These are phyloP conservation scores for Pachyramphus minor DNA, from an alignment of 2,113 vertebrate genomes.

Conservation along the genomic window DNA sequence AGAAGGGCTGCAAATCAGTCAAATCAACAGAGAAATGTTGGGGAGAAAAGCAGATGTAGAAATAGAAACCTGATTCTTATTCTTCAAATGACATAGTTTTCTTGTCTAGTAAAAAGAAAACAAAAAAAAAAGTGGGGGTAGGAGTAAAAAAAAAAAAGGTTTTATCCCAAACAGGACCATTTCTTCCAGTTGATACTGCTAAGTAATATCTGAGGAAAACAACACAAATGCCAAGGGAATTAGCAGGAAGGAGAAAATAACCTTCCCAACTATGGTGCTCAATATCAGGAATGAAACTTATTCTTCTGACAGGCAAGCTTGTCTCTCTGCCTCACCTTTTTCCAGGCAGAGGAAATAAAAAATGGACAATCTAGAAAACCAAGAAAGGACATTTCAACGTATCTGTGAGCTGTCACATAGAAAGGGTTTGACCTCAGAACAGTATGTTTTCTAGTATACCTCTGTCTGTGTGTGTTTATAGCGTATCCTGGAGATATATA, in stretches of 20 bases:
- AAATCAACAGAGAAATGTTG: constrained; percentile 40
- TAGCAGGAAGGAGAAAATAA: neutral
- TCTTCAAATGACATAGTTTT: neutral
- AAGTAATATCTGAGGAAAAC: neutral
- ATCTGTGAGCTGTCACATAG: neutral
- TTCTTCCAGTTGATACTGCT: neutral
- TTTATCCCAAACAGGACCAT: neutral
- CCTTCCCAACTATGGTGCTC: neutral
- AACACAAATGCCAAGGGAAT: neutral
- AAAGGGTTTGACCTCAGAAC: neutral
- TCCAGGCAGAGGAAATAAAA: neutral
- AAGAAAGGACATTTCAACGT: neutral
- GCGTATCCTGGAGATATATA: neutral
- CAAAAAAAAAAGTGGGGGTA: neutral
- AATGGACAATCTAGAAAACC: neutral
- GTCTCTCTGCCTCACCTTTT: neutral
- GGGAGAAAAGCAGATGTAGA: constrained; percentile 8
- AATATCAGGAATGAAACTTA: neutral
- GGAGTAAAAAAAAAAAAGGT: neutral
- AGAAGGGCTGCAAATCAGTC: constrained; percentile 20
- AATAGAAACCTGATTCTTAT: constrained; percentile 14
- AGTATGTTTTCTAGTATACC: neutral
- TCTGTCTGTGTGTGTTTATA: neutral
- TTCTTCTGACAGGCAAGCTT: neutral
- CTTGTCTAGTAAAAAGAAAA: neutral